A percentile compares a stretch with the other conserved stretches of the same genome.
These are phyloP conservation scores for Sebastes steindachneri DNA, from an alignment of 2,797 vertebrate genomes.

Conservation along the genomic window DNA sequence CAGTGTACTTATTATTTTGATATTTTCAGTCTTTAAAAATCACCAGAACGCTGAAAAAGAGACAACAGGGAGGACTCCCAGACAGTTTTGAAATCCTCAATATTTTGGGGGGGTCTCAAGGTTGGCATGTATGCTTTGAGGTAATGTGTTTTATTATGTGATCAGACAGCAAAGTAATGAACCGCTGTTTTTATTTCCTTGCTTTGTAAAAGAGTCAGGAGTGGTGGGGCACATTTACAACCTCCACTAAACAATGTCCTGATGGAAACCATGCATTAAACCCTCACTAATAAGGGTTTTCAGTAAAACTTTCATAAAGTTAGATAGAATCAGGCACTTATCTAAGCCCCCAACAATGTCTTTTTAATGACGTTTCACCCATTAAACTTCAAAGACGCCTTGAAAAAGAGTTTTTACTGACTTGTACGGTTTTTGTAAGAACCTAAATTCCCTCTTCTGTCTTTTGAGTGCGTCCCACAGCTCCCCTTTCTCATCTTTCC, in stretches of 20 bases:
- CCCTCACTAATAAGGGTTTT: neutral
- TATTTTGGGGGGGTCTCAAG: too few relatives aligned
- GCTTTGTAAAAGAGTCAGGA: neutral
- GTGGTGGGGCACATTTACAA: neutral
- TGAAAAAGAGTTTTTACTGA: conserved; percentile 25
- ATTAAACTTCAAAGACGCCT: conserved; percentile 45
- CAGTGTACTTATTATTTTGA: fast-evolving
- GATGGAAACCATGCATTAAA: conserved; percentile 3
- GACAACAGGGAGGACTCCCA: too few relatives aligned
- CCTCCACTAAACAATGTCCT: neutral
- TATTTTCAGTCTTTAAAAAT: too few relatives aligned
- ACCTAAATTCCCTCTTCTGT: conserved; percentile 3
- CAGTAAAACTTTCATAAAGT: neutral
- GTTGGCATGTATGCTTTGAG: neutral
- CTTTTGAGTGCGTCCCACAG: conserved; percentile 17
- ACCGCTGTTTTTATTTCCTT: neutral
- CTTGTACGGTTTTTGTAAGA: conserved; percentile 14
- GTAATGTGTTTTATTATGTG: conserved; percentile 7
- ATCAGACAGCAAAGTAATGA: neutral
- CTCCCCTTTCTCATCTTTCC: conserved; percentile 3
- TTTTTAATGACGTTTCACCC: conserved; percentile 31
- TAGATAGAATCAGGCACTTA: neutral
- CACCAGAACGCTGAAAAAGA: too few relatives aligned
- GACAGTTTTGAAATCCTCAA: too few relatives aligned
- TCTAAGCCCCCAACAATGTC: neutral